phyloP scores from a whole-genome alignment of 2,113 vertebrate species.

The Dipodomys merriami region DNA sequence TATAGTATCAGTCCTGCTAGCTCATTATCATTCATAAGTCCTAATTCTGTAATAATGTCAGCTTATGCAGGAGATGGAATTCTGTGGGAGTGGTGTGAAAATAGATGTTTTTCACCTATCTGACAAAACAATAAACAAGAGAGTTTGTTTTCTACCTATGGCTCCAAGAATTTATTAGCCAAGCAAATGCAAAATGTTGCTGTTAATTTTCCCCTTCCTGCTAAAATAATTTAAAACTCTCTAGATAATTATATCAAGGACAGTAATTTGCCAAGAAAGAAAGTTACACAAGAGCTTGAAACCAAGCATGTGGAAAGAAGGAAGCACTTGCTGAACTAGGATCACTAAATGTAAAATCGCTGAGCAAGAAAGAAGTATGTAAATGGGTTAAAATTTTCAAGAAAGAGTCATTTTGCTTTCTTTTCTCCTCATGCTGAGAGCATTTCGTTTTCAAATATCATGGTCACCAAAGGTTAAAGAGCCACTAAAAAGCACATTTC shows the following conservation, averaged over 20 bases:
- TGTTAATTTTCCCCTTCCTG: conserved; percentile 41
- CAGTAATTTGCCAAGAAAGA: not conserved
- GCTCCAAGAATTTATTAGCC: not conserved
- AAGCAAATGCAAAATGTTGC: not conserved
- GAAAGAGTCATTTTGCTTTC: conserved; percentile 45
- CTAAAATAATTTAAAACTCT: conserved; percentile 9
- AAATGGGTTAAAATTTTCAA: conserved; percentile 56
- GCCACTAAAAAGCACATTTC: conserved; percentile 65
- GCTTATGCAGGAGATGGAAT: not conserved
- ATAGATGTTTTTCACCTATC: not conserved
- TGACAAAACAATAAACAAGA: not conserved
- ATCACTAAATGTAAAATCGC: conserved; percentile 41
- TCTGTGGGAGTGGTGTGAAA: not conserved
- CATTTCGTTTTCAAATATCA: conserved; percentile 42
- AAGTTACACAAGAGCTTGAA: not conserved
- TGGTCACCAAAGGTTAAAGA: conserved; percentile 65
- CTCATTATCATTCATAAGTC: not conserved
- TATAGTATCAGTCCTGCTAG: not conserved
- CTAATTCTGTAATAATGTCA: not conserved
- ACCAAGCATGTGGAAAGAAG: not conserved
- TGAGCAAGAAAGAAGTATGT: conserved; percentile 63
- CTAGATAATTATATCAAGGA: not conserved
- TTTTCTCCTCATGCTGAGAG: conserved; percentile 53
- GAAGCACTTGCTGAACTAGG: not conserved
- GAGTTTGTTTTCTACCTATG: not conserved